phyloP scores from a whole-genome alignment of 1,140 invertebrate genomes.

The Pentalonia nigronervosa region DNA sequence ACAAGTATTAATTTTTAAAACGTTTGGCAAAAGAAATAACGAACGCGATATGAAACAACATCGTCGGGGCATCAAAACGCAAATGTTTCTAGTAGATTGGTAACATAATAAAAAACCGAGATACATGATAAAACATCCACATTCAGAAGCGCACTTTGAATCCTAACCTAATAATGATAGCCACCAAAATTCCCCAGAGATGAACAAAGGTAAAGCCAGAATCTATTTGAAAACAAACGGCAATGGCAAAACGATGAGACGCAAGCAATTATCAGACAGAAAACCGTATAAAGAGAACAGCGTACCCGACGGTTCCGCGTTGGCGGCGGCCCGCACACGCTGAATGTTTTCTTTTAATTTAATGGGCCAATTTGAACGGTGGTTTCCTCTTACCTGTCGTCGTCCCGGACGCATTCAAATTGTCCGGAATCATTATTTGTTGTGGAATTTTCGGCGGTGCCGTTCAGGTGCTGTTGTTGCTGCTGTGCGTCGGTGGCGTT shows the following conservation, averaged over 20 bases:
- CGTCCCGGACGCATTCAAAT: conserved; percentile 52
- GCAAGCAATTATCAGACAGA: not conserved
- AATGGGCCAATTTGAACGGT: not conserved
- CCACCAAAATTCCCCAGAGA: not conserved
- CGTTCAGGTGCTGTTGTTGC: conserved; percentile 44
- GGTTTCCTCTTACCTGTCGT: conserved; percentile 11
- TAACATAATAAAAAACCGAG: not conserved
- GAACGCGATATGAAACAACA: not conserved
- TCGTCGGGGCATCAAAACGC: not conserved
- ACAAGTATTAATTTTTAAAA: not conserved
- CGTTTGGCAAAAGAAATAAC: not conserved
- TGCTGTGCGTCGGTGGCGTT: conserved; percentile 17
- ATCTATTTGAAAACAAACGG: not conserved
- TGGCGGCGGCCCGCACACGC: not conserved
- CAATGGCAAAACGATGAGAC: not conserved
- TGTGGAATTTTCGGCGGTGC: conserved; percentile 30
- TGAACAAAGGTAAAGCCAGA: not conserved
- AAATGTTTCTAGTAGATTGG: not conserved
- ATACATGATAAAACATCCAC: not conserved
- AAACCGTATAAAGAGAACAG: no score
- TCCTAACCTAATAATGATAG: conserved; percentile 45
- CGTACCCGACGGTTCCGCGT: not conserved
- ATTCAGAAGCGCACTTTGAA: not conserved
- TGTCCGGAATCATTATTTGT: conserved; percentile 48
- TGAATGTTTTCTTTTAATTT: not conserved